These are phyloP conservation scores for Tachysurus vachellii DNA, from an alignment of 2,113 vertebrate genomes.

Conservation along the genomic window DNA sequence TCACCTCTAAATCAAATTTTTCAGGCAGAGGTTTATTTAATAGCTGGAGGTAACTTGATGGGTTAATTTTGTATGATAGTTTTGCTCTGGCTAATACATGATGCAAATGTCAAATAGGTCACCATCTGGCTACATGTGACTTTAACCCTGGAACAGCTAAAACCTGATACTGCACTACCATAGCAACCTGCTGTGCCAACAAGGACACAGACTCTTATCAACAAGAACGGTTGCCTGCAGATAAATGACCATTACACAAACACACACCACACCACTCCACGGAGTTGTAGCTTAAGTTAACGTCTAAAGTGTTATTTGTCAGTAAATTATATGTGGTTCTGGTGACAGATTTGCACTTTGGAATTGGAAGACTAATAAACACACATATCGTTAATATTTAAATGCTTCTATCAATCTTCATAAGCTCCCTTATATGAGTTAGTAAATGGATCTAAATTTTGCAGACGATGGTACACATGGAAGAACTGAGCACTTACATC, in stretches of 20 bases:
- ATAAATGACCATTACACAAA: conserved; percentile 12
- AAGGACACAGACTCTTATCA: conserved; percentile 60
- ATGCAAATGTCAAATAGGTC: conserved; percentile 68
- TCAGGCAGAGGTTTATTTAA: background rate
- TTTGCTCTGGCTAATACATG: conserved; percentile 31
- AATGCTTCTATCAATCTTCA: background rate
- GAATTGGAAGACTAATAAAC: background rate
- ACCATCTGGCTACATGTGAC: conserved; percentile 70
- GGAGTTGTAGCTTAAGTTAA: background rate
- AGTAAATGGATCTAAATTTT: background rate
- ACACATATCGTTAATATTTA: background rate
- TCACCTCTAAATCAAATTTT: background rate
- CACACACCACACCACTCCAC: background rate
- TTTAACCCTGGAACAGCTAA: conserved; percentile 60
- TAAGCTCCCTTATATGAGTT: background rate
- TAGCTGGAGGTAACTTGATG: background rate
- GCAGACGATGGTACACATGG: background rate
- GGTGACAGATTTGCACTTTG: background rate
- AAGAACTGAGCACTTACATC: conserved; percentile 76
- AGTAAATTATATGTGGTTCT: background rate
- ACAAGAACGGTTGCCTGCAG: conserved; percentile 12
- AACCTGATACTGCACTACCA: conserved; percentile 76
- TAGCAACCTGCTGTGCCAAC: conserved; percentile 68
- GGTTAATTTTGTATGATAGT: background rate
- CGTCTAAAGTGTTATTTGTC: background rate